Conservation (phyloP, 2,888 invertebrate species). For the Agriotes lineatus region DNA sequence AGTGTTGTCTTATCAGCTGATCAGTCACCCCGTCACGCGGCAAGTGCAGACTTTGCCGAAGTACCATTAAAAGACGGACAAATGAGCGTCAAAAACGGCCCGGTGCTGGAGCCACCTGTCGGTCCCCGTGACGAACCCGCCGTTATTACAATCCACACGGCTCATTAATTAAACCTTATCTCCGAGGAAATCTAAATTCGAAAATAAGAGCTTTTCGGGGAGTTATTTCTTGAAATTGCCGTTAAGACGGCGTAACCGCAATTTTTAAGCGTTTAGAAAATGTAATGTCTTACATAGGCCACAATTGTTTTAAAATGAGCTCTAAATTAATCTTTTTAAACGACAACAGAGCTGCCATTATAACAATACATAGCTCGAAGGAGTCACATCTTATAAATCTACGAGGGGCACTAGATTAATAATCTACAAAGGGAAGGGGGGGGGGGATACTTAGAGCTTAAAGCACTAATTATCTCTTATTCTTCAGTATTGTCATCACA, state of each 20-base stretch:
- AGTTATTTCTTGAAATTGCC: constrained; percentile 26
- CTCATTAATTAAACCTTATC: constrained; percentile 52
- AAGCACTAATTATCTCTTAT: no score
- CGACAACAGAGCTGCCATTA: no score
- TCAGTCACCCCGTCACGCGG: constrained; percentile 52
- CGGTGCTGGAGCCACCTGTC: constrained; percentile 52
- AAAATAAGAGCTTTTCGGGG: constrained; percentile 48
- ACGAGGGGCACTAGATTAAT: no score
- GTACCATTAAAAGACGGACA: constrained; percentile 49
- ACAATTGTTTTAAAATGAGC: no score
- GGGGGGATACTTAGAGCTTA: no score
- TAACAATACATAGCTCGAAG: no score
- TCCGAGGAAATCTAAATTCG: constrained; percentile 50
- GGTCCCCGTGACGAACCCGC: constrained; percentile 54
- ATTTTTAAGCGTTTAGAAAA: background rate
- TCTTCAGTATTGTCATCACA: no score
- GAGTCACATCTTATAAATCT: no score
- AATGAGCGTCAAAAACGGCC: constrained; percentile 51
- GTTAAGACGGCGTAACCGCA: constrained; percentile 21
- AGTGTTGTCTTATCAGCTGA: constrained; percentile 44
- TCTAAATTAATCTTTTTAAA: no score
- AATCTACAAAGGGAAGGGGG: no score
- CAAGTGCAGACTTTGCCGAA: constrained; percentile 48
- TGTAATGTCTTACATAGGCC: no score
- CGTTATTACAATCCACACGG: constrained; percentile 53